Evolutionary conservation across 1,140 invertebrate genomes (phyloP).

Genomic region (Trialeurodes vaporariorum): DNA sequence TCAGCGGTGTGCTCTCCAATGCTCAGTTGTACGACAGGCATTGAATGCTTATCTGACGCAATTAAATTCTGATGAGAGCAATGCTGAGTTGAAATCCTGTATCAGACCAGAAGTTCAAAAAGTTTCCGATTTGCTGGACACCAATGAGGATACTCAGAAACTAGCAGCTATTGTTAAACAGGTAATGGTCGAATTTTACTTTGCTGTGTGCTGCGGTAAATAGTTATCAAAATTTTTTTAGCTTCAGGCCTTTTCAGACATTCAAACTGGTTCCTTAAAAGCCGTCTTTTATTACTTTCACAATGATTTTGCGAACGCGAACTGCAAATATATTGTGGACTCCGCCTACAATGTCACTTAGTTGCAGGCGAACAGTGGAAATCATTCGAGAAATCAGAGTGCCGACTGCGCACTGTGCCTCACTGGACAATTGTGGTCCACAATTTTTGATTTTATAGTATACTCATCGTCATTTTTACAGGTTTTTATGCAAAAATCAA

Average conservation of each 20-base stretch:
- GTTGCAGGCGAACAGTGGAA: too few species aligned
- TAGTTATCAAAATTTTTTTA: constrained; percentile 6
- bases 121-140: constrained; percentile 24
- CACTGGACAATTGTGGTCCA: too few species aligned
- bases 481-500: too few species aligned
- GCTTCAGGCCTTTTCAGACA: too few species aligned
- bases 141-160: constrained; percentile 18
- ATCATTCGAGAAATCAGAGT: too few species aligned
- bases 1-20: constrained; percentile 23
- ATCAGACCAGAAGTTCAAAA: constrained; percentile 20
- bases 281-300: not conserved
- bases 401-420: too few species aligned
- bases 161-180: constrained; percentile 22
- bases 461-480: too few species aligned
- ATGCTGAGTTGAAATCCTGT: constrained; percentile 23
- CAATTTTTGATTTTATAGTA: too few species aligned
- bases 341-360: too few species aligned
- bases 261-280: not conserved
- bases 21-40: constrained; percentile 21
- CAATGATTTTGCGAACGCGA: too few species aligned
- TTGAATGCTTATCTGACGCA: constrained; percentile 23
- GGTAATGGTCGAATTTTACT: constrained; percentile 19
- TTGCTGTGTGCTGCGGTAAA: not conserved
- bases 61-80: constrained; percentile 22
- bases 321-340: too few species aligned